phyloP scores from a whole-genome alignment of 2,113 vertebrate species.

The Tympanuchus pallidicinctus region DNA sequence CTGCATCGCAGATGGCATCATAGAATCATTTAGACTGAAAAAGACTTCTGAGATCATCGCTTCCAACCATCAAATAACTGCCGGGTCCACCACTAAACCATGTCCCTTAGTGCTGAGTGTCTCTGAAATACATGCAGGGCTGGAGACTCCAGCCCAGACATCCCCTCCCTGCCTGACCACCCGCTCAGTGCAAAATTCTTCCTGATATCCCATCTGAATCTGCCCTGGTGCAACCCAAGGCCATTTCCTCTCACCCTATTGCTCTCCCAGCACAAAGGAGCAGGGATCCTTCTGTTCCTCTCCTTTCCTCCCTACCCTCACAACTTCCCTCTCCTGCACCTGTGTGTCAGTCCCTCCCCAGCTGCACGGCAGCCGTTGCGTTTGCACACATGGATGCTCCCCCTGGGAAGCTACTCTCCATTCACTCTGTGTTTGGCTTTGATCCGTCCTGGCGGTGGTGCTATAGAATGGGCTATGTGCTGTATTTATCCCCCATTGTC shows the following conservation, averaged over 20 bases:
- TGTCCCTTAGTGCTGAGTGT: background rate
- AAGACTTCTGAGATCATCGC: background rate
- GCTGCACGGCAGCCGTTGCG: constrained; percentile 62
- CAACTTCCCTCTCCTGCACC: background rate
- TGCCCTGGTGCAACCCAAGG: background rate
- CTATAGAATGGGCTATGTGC: constrained; percentile 61
- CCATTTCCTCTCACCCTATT: background rate
- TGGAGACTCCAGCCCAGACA: background rate
- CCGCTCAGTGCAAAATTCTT: background rate
- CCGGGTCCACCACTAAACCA: background rate
- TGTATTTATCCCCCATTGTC: constrained; percentile 74
- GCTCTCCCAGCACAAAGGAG: background rate
- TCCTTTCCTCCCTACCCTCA: background rate
- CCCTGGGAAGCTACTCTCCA: constrained; percentile 59
- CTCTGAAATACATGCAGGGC: background rate
- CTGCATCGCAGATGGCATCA: background rate
- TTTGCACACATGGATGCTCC: constrained; percentile 39
- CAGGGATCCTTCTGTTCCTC: background rate
- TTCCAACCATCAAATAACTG: background rate
- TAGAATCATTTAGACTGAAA: background rate
- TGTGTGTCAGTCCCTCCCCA: background rate
- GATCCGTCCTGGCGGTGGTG: constrained; percentile 45
- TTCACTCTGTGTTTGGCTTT: constrained; percentile 53
- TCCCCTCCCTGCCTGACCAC: background rate
- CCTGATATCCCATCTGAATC: background rate